Base-by-base conservation (phyloP, 2,888 invertebrate genomes). In the Nephrotoma appendiculata region DNA sequence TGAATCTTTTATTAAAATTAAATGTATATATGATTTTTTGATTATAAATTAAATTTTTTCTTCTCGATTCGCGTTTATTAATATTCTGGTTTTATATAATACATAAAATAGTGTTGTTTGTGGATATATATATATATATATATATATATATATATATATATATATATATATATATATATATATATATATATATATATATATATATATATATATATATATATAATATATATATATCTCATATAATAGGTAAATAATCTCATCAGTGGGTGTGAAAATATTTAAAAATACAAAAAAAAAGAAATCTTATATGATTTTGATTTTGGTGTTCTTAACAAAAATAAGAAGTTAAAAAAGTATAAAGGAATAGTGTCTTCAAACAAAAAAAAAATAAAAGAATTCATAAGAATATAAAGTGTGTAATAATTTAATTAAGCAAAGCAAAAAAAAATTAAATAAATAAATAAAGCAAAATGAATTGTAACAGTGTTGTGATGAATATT, bases 261-360 rank as follows among this genome's bases (percentile, higher is more conserved):
- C 71, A 86, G 87, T 87, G 86, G 86, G 86, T 86, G 86, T 86
- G 86, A 87, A 86, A 84, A 86, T 42, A 85, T 85, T 44, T 84
- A 42, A 71, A n/a, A 71, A n/a, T 71, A 85, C 7, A 85, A 85
- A 71, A 19, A 85, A 84, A 44, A 85, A 85, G 19, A 85, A 85
- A 42, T 84, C 42, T 42, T 31, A 85, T 44, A 45, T 85, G 85
- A 44, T 42, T 85, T 85, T 85, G 85, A 44, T 42, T 85, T 85
- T 85, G 42, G 43, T 85, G 42, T 11, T 85, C 11, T 44, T 85
- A 44, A 44, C 43, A 42, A 85, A 44, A 85, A 19, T 15, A 85
- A 85, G 2, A 85, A 31, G 44, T 44, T 44, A 45, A 85, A 84
- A 85, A 85, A 85, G 19, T 44, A 19, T 15, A 85, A 85, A 44